Percentiles rank a stretch among this genome's conserved stretches.
Evolutionary conservation across 2,113 vertebrate genomes (phyloP).

Genomic region (Sminthopsis crassicaudata): DNA sequence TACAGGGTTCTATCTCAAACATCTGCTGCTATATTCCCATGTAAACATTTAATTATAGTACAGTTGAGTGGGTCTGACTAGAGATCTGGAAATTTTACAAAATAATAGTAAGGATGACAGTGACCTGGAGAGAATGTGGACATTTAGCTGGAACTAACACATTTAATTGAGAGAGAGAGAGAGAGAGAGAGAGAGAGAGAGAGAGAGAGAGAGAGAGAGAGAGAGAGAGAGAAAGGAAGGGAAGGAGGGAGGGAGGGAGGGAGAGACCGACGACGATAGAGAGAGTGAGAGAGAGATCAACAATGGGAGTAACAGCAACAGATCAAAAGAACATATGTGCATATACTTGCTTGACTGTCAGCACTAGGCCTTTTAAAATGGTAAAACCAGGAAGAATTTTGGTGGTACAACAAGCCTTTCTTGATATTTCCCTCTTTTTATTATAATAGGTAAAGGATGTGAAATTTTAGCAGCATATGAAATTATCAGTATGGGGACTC

Average conservation of each 20-base stretch:
- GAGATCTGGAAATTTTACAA: not conserved
- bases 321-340: not conserved
- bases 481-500: not conserved
- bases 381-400: not conserved
- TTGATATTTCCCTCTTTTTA: not conserved
- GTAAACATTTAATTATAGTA: not conserved
- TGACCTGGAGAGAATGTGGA: not conserved
- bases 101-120: not conserved
- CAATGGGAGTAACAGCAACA: not conserved
- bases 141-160: not conserved
- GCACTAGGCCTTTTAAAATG: not conserved
- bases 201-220: not conserved
- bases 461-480: not conserved
- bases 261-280: not conserved
- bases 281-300: not conserved
- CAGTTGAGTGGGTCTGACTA: not conserved
- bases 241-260: too few relatives aligned
- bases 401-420: not conserved
- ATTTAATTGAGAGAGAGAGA: too few relatives aligned
- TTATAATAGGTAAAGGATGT: not conserved
- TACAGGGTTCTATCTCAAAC: not conserved
- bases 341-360: not conserved
- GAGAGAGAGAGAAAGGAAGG: not conserved
- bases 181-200: not conserved
- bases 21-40: not conserved